A percentile compares a stretch with the other conserved stretches of the same genome.
Conservation (phyloP, 2,113 vertebrate genomes). For the Elgaria multicarinata region DNA sequence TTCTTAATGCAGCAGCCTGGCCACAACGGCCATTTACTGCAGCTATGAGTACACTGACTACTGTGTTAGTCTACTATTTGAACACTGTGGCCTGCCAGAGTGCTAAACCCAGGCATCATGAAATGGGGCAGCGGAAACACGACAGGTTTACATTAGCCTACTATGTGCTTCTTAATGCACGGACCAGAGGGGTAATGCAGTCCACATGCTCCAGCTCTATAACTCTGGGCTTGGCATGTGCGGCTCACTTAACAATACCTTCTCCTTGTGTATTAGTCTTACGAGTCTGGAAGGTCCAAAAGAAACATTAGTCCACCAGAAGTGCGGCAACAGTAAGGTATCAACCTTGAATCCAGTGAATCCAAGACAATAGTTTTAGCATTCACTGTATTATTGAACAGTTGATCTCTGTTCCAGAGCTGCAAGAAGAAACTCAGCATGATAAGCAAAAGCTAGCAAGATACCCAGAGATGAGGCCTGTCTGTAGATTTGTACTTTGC, state of each 20-base stretch:
- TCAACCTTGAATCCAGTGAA: neutral
- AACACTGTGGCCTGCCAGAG: neutral
- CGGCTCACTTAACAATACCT: neutral
- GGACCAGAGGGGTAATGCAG: neutral
- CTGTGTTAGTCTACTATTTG: neutral
- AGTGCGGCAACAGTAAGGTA: neutral
- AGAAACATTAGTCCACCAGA: neutral
- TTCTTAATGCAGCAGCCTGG: neutral
- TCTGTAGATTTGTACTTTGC: neutral
- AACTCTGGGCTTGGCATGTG: neutral
- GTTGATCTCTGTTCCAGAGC: neutral
- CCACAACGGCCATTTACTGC: fast-evolving
- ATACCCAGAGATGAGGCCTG: neutral
- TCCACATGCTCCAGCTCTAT: neutral
- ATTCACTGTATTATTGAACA: neutral
- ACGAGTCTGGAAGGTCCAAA: neutral
- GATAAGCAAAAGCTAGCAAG: constrained; percentile 28
- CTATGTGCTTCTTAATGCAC: neutral
- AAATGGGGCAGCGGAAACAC: neutral
- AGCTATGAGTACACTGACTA: neutral
- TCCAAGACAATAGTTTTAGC: neutral
- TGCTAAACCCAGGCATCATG: neutral
- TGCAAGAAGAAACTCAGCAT: constrained; percentile 36
- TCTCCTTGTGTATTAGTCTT: neutral
- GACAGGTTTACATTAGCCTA: neutral